Percentiles rank a stretch among this genome's conserved stretches.
phyloP scores from a whole-genome alignment of 1,140 invertebrate species.

The Papilio glaucus region DNA sequence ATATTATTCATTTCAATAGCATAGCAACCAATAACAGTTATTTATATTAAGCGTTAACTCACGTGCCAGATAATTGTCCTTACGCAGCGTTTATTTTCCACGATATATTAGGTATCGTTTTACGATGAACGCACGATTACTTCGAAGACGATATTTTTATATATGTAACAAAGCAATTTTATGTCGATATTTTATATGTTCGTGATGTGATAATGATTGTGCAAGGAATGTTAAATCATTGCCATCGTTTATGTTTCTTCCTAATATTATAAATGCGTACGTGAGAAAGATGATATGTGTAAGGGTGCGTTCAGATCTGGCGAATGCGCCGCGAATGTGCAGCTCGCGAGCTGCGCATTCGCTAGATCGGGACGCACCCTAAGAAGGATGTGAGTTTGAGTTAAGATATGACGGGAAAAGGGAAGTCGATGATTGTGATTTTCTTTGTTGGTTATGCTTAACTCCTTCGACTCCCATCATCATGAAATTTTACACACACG shows the following conservation, averaged over 20 bases:
- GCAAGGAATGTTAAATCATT: background rate
- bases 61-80: background rate
- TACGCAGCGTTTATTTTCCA: background rate
- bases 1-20: conserved; percentile 6
- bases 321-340: no score
- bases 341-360: no score
- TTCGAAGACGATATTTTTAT: background rate
- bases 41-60: conserved; percentile 4
- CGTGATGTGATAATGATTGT: background rate
- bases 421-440: no score
- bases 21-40: background rate
- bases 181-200: background rate
- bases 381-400: no score
- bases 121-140: background rate
- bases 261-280: no score
- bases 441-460: no score
- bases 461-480: no score
- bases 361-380: no score
- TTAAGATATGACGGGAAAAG: no score
- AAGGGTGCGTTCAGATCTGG: no score
- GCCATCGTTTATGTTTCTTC: background rate
- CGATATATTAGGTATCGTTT: background rate
- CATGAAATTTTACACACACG: no score
- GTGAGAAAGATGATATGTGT: no score
- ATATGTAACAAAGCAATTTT: background rate